Conservation (phyloP, 2,888 invertebrate species). For the Ophion slaviceki region DNA sequence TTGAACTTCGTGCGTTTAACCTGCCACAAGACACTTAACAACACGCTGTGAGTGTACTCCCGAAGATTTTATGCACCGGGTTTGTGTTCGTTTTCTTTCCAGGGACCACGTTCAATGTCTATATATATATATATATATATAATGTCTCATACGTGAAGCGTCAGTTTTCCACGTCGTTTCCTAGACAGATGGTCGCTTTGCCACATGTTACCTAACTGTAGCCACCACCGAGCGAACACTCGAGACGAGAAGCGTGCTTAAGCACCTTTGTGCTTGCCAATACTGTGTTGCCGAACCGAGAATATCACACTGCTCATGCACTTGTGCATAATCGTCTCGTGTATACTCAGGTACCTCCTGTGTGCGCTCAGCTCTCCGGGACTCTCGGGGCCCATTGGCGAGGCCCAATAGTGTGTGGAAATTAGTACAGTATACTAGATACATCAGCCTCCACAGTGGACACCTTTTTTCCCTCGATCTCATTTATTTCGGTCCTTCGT, state of each 20-base stretch:
- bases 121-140: too few relatives aligned
- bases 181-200: conserved; percentile 67
- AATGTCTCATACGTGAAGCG: neutral
- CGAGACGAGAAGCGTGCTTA: conserved; percentile 23
- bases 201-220: conserved; percentile 64
- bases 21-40: neutral
- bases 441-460: too few relatives aligned
- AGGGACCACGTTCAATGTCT: too few relatives aligned
- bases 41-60: neutral
- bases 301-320: conserved; percentile 30
- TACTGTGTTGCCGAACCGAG: conserved; percentile 11
- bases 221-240: conserved; percentile 9
- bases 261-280: conserved; percentile 36
- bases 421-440: too few relatives aligned
- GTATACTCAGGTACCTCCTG: neutral
- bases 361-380: neutral
- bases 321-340: conserved; percentile 20
- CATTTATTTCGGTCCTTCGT: too few relatives aligned
- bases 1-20: neutral
- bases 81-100: neutral
- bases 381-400: neutral
- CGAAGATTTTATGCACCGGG: neutral
- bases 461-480: too few relatives aligned
- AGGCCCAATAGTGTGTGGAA: too few relatives aligned
- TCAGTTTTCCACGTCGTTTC: conserved; percentile 49